Base-by-base conservation (phyloP, 2,888 invertebrate genomes). In the Cephus spinipes region DNA sequence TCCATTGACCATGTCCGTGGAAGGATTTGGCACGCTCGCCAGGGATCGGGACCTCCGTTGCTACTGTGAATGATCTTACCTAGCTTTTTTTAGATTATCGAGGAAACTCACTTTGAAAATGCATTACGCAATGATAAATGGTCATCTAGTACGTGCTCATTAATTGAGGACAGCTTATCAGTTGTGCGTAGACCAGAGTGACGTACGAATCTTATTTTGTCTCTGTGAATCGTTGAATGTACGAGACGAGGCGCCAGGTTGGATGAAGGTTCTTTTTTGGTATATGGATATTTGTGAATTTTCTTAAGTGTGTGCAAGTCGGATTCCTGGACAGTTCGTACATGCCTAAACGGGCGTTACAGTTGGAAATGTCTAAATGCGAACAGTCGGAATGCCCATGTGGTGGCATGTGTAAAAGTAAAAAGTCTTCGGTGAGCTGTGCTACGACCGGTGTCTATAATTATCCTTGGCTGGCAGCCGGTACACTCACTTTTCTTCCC, bases 401-500 rank as follows among this genome's bases (percentile, higher is more conserved):
- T 76, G 71, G 76, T 76, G 40, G 76, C 82, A 79, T 75, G 79
- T 76, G 78, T 79, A 81, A 83, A 75, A 84, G 80, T 83, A 78
- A 81, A 85, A 85, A 84, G 82, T 87, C 81, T 82, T 79, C 78
- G 80, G 79, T 79, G 77, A 82, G 83, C 80, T 84, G 83, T 84
- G 81, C 82, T 81, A 82, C 81, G 83, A 83, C 84, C 82, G 81
- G 84, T 76, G 80, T 87, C 87, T 89, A 89, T 87, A 88, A 88
- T 88, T 89, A 88, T 88, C 86, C 80, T 81, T 87, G 86, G 85
- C 87, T 85, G 85, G 81, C 84, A 85, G 87, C 88, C 88, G 87
- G 86, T 82, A 82, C 85, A 83, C 82, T 85, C 82, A 84, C 84
- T 86, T 87, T 87, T 88, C 87, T 86, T 88, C 83, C 81, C 83